phyloP scores from a whole-genome alignment of 1,140 invertebrate genomes.

The Yoshiicerus persimilis region DNA sequence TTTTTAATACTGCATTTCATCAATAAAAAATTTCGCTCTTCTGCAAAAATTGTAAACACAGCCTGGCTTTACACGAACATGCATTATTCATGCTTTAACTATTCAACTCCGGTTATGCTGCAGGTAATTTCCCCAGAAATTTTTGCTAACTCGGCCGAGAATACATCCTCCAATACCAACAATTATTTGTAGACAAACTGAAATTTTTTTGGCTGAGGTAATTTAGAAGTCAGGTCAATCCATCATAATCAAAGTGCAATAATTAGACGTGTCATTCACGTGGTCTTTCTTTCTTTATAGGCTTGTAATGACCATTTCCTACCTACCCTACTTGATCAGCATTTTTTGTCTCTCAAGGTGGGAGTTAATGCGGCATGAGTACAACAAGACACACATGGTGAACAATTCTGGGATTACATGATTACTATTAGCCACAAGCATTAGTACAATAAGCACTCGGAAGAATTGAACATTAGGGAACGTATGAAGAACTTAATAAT shows the following conservation, averaged over 20 bases:
- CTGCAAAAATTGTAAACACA: neutral
- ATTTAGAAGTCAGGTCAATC: neutral
- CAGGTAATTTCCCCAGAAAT: neutral
- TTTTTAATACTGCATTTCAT: neutral
- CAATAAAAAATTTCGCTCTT: neutral
- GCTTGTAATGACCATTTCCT: neutral
- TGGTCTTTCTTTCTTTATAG: neutral
- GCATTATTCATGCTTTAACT: no score
- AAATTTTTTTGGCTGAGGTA: neutral
- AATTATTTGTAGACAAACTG: neutral
- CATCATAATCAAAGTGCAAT: neutral
- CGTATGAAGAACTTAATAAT: neutral
- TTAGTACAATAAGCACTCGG: neutral
- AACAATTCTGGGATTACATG: neutral
- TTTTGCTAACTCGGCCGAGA: neutral
- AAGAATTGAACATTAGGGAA: neutral
- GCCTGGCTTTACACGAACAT: no score
- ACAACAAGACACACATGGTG: neutral
- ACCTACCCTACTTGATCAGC: neutral
- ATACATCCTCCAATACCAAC: neutral
- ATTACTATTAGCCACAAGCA: neutral
- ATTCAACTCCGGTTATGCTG: neutral
- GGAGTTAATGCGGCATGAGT: neutral
- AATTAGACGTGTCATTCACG: neutral
- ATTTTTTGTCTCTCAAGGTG: neutral